Conservation (phyloP, 64 coral and sea anemone species). For the Pachyseris speciosa region DNA sequence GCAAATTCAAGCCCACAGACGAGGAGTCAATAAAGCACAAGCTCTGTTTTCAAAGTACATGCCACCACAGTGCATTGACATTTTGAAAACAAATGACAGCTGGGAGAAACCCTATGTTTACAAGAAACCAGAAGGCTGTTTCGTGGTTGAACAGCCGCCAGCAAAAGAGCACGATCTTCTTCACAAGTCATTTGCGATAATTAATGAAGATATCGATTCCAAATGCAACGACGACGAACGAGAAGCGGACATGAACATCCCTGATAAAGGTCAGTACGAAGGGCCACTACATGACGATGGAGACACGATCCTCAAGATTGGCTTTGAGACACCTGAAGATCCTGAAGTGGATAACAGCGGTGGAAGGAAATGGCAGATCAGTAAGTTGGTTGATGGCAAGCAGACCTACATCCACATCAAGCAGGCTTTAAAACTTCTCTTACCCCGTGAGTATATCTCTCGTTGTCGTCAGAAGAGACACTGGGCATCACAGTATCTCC, state of each 20-base stretch:
- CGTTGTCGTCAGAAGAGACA: conserved; percentile 66
- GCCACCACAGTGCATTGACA: conserved; percentile 34
- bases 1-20: conserved; percentile 26
- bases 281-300: not conserved
- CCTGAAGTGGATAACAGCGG: not conserved
- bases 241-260: not conserved
- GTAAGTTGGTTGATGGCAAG: conserved; percentile 26
- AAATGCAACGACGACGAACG: not conserved
- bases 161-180: conserved; percentile 30
- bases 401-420: conserved; percentile 39
- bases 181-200: conserved; percentile 50
- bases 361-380: conserved; percentile 44
- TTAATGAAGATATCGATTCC: not conserved
- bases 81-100: conserved; percentile 4
- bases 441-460: conserved; percentile 53
- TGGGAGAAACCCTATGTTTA: conserved; percentile 46
- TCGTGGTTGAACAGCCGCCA: conserved; percentile 30
- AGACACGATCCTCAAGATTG: not conserved
- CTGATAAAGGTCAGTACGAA: not conserved
- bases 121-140: conserved; percentile 20
- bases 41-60: conserved; percentile 54
- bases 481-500: conserved; percentile 13
- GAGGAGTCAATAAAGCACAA: conserved; percentile 36
- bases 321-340: not conserved
- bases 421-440: conserved; percentile 63